phyloP scores from a whole-genome alignment of 2,113 vertebrate genomes.

The Narcine bancroftii region DNA sequence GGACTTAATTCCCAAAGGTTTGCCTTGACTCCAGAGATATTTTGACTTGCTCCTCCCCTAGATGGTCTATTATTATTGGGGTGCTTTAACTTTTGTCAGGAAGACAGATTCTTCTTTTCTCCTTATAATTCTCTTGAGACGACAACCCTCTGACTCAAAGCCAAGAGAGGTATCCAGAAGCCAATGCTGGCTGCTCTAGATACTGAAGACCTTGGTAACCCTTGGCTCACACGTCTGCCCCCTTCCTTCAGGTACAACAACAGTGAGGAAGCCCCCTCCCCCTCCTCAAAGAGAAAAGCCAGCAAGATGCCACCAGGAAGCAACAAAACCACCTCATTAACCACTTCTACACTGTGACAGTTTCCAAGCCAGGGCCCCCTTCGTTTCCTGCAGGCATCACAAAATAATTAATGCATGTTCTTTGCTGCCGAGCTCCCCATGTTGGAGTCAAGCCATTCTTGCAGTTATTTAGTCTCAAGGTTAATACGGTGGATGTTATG shows the following conservation, averaged over 20 bases:
- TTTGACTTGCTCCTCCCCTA: not conserved
- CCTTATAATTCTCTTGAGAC: too few species aligned
- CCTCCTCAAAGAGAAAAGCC: not conserved
- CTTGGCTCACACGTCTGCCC: not conserved
- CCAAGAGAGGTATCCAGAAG: too few species aligned
- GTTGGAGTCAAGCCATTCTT: slow-evolving; percentile 25
- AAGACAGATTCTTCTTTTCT: too few species aligned
- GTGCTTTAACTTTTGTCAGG: too few species aligned
- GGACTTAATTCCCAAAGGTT: not conserved
- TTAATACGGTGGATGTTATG: slow-evolving; percentile 5
- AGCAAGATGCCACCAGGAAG: not conserved
- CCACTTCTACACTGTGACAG: not conserved
- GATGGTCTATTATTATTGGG: too few species aligned
- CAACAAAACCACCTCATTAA: not conserved
- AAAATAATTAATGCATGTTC: not conserved
- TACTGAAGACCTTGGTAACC: not conserved
- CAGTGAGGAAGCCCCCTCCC: not conserved
- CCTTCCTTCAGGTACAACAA: not conserved
- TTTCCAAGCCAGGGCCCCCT: not conserved
- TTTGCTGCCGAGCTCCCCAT: not conserved
- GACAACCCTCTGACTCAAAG: too few species aligned
- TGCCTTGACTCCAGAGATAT: not conserved
- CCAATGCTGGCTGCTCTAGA: not conserved
- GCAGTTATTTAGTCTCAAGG: slow-evolving; percentile 4
- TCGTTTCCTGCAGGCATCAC: slow-evolving; percentile 3